Percentiles rank a stretch among this genome's conserved stretches.
phyloP scores from a whole-genome alignment of 1,140 invertebrate genomes.

The Coenobita brevimanus region DNA sequence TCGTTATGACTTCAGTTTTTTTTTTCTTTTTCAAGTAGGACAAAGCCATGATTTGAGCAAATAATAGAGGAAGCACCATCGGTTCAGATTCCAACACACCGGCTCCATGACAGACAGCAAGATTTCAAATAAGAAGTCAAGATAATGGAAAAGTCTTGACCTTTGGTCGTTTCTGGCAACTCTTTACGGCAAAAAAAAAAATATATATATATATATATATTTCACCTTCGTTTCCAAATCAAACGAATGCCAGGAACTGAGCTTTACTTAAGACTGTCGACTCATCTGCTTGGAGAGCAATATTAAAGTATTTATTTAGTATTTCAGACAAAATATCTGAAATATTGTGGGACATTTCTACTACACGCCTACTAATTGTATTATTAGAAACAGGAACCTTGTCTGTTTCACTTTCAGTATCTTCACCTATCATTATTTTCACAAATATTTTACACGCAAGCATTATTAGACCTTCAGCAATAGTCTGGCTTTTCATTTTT shows the following conservation, averaged over 20 bases:
- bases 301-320: background rate
- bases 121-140: background rate
- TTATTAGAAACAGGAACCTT: too few species aligned
- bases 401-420: background rate
- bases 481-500: background rate
- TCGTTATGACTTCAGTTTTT: too few species aligned
- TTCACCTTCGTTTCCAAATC: constrained; percentile 8
- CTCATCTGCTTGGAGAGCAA: background rate
- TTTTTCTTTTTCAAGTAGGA: too few species aligned
- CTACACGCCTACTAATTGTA: constrained; percentile 22
- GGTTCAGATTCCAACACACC: background rate
- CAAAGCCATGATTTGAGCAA: too few species aligned
- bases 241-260: constrained; percentile 4
- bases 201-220: too few species aligned
- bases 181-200: background rate
- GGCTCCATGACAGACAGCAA: background rate
- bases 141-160: background rate
- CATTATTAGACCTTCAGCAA: constrained; percentile 8
- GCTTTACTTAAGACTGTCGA: background rate
- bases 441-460: constrained; percentile 5
- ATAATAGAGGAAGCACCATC: too few species aligned
- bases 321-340: background rate
- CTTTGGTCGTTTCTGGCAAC: too few species aligned
- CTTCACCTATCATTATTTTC: constrained; percentile 6
- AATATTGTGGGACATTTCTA: background rate